A percentile compares a stretch with the other conserved stretches of the same genome.
phyloP scores from a whole-genome alignment of 1,140 invertebrate species.

The Meloidogyne hapla region DNA sequence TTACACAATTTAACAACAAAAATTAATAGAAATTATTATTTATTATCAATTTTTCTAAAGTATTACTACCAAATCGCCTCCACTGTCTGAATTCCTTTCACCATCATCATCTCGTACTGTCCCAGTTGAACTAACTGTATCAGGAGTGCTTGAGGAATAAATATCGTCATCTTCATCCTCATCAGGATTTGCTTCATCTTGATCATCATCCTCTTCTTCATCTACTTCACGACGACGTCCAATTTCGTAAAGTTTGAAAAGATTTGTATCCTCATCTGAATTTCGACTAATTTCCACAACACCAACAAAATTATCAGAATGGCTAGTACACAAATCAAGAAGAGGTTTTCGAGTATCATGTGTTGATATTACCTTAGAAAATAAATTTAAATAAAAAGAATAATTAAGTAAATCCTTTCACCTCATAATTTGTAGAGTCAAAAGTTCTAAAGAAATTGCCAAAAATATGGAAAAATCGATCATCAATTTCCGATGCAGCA shows the following conservation, averaged over 20 bases:
- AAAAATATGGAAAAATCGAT: conserved; percentile 70
- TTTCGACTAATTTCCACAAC: conserved; percentile 65
- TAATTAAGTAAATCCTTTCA: not conserved
- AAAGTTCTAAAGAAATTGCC: conserved; percentile 88
- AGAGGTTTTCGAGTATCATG: conserved; percentile 78
- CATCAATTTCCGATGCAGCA: conserved; percentile 68
- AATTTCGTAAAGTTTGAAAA: conserved; percentile 68
- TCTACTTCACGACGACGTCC: conserved; percentile 66
- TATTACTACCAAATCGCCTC: not conserved
- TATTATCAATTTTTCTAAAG: not conserved
- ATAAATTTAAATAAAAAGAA: not conserved
- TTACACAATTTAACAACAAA: not conserved
- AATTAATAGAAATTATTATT: not conserved
- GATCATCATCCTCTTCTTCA: conserved; percentile 55
- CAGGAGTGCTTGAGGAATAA: conserved; percentile 3
- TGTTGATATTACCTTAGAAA: conserved; percentile 70
- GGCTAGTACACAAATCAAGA: conserved; percentile 66
- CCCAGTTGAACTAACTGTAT: not conserved
- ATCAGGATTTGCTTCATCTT: conserved; percentile 28
- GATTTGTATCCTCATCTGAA: conserved; percentile 62
- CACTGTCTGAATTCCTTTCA: not conserved
- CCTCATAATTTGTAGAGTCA: conserved; percentile 83
- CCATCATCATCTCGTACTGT: not conserved
- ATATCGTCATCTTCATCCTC: conserved; percentile 24
- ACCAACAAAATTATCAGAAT: conserved; percentile 72